phyloP scores from a whole-genome alignment of 2,113 vertebrate genomes.

The Syngnathus typhle region DNA sequence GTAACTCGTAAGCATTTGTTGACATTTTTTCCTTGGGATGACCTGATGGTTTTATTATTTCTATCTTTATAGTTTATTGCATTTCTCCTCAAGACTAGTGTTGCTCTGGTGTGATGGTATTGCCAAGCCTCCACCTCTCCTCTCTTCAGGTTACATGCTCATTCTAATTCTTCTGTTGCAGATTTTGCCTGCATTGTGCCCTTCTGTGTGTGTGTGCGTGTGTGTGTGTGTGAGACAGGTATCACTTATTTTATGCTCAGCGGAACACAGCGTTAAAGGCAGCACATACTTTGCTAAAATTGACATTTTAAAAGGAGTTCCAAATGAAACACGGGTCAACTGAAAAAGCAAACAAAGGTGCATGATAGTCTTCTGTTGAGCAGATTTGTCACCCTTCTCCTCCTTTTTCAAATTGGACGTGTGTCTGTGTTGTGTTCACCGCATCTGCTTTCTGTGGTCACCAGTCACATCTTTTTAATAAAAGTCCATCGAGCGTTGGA shows the following conservation, averaged over 20 bases:
- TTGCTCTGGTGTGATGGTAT: conserved; percentile 42
- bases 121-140: conserved; percentile 37
- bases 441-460: conserved; percentile 45
- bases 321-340: too few species aligned
- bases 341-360: too few species aligned
- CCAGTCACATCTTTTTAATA: conserved; percentile 28
- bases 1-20: not conserved
- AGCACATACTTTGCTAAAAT: not conserved
- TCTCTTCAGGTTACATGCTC: conserved; percentile 61
- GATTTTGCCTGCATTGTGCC: conserved; percentile 19
- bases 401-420: conserved; percentile 7
- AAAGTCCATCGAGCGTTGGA: conserved; percentile 5
- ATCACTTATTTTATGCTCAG: not conserved
- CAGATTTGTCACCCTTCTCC: too few species aligned
- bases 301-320: not conserved
- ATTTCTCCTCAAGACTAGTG: conserved; percentile 25
- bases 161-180: conserved; percentile 50
- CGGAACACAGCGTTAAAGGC: not conserved
- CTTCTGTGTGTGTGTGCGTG: not conserved
- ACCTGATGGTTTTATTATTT: not conserved
- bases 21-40: not conserved
- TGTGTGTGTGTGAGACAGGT: not conserved
- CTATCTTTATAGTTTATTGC: conserved; percentile 7
- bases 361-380: too few species aligned
- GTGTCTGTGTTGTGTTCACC: conserved; percentile 16